A percentile compares a stretch with the other conserved stretches of the same genome.
Evolutionary conservation across 2,888 invertebrate species (phyloP).

Genomic region (Stictocephala bisonia): DNA sequence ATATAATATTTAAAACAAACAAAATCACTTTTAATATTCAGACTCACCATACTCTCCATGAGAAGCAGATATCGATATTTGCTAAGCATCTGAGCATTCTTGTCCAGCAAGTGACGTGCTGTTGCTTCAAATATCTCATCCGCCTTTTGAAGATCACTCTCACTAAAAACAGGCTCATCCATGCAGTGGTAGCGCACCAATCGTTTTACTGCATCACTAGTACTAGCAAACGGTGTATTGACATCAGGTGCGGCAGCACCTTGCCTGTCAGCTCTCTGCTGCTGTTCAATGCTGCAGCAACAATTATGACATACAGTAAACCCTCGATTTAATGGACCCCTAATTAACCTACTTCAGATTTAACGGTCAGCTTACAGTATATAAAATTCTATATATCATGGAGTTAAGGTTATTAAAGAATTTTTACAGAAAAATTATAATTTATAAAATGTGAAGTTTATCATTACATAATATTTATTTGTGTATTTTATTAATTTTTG

Average conservation of each 20-base stretch:
- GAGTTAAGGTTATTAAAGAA: too few relatives aligned
- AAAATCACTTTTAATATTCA: too few relatives aligned
- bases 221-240: slow-evolving; percentile 76
- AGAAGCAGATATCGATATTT: slow-evolving; percentile 79
- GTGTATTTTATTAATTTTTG: too few relatives aligned
- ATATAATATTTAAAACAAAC: too few relatives aligned
- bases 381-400: too few relatives aligned
- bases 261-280: slow-evolving; percentile 79
- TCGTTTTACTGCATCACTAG: slow-evolving; percentile 80
- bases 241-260: slow-evolving; percentile 80
- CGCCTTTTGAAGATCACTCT: slow-evolving; percentile 74
- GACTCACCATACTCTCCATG: slow-evolving; percentile 82
- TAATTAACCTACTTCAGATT: not conserved
- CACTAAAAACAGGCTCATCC: slow-evolving; percentile 73
- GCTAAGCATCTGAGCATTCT: slow-evolving; percentile 76
- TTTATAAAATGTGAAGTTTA: too few relatives aligned
- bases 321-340: not conserved
- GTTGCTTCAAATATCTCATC: slow-evolving; percentile 77
- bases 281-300: slow-evolving; percentile 76
- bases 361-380: not conserved
- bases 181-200: slow-evolving; percentile 82
- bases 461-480: too few relatives aligned
- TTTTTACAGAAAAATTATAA: too few relatives aligned
- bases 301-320: too few relatives aligned
- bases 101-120: slow-evolving; percentile 75